phyloP scores from a whole-genome alignment of 1,140 invertebrate species.

The Trachymyrmex septentrionalis region DNA sequence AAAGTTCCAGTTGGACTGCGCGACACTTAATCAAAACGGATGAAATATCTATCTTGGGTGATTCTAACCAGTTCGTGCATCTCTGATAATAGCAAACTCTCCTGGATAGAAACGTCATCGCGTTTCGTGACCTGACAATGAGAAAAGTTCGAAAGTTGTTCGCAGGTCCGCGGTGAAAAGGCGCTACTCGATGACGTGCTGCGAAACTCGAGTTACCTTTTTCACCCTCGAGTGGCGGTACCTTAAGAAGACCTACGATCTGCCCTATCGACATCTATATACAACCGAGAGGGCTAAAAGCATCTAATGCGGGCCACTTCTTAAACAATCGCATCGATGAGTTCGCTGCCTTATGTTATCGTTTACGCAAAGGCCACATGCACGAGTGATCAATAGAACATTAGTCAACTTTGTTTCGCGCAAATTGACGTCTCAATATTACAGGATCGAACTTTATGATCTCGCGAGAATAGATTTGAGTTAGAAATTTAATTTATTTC shows the following conservation, averaged over 20 bases:
- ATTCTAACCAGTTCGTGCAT: constrained; percentile 19
- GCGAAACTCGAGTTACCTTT: constrained; percentile 77
- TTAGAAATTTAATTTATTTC: background rate
- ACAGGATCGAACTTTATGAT: background rate
- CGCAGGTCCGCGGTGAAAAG: constrained; percentile 69
- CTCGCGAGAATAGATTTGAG: background rate
- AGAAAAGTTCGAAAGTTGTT: constrained; percentile 73
- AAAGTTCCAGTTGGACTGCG: background rate
- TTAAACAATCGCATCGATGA: constrained; percentile 43
- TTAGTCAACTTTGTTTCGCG: background rate
- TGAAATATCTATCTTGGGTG: background rate
- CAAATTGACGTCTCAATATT: background rate
- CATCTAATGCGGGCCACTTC: constrained; percentile 69
- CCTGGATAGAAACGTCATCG: constrained; percentile 60
- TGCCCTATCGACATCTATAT: constrained; percentile 82
- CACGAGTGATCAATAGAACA: background rate
- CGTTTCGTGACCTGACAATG: constrained; percentile 81
- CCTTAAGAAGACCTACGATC: constrained; percentile 73
- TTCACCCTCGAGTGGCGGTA: constrained; percentile 70
- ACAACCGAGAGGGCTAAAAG: constrained; percentile 65
- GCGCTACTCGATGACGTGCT: constrained; percentile 68
- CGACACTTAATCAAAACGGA: background rate
- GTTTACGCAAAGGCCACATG: constrained; percentile 5
- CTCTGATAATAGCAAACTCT: constrained; percentile 31
- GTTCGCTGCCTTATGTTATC: constrained; percentile 22